Evolutionary conservation across 2,113 vertebrate genomes (phyloP).

Genomic region (Nipponia nippon): DNA sequence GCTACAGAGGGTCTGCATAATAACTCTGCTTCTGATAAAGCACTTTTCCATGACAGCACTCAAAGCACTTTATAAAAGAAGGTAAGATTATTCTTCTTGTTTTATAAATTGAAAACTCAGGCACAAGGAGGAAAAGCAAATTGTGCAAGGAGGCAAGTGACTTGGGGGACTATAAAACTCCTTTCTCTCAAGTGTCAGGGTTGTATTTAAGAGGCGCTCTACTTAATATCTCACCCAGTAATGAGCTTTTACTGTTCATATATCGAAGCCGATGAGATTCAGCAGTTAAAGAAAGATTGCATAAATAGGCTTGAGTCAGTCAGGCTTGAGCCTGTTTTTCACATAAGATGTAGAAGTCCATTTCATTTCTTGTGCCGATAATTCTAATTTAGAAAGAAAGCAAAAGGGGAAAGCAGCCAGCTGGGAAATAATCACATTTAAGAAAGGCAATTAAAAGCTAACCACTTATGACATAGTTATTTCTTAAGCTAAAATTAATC

Average conservation of each 20-base stretch:
- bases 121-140: neutral
- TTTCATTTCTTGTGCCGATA: neutral
- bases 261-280: neutral
- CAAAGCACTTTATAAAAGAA: neutral
- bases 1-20: neutral
- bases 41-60: neutral
- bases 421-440: neutral
- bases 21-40: neutral
- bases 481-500: neutral
- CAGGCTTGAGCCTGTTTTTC: neutral
- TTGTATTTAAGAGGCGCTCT: neutral
- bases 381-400: neutral
- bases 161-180: neutral
- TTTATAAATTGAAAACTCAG: neutral
- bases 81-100: neutral
- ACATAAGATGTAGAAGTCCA: neutral
- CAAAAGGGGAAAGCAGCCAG: neutral
- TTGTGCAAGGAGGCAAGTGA: neutral
- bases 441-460: neutral
- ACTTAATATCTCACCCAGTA: neutral
- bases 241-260: constrained; percentile 5
- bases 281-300: neutral
- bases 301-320: neutral
- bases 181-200: neutral
- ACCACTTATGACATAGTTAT: neutral